Evolutionary conservation across 2,888 invertebrate species (phyloP).

Genomic region (Scaptomyza parva): DNA sequence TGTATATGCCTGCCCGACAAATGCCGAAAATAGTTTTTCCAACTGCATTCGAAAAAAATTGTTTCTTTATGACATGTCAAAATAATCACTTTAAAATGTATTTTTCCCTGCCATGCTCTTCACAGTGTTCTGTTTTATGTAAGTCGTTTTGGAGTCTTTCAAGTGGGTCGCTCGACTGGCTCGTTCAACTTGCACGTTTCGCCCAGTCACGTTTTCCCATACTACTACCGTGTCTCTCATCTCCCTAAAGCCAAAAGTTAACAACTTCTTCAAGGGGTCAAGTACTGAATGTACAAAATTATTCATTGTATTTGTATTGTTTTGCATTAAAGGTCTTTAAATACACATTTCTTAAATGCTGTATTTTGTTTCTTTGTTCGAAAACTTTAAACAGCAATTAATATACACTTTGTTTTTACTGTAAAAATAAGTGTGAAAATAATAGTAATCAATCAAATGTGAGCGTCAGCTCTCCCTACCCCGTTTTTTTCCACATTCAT

Average conservation of each 20-base stretch:
- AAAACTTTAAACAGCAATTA: not conserved
- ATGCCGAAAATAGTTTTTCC: conserved; percentile 43
- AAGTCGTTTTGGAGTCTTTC: conserved; percentile 26
- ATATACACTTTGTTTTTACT: conserved; percentile 7
- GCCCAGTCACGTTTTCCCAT: conserved; percentile 17
- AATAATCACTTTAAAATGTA: conserved; percentile 48
- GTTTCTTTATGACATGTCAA: conserved; percentile 44
- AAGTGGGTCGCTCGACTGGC: conserved; percentile 30
- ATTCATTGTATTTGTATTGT: not conserved
- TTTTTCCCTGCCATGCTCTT: conserved; percentile 23
- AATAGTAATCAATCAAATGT: conserved; percentile 58
- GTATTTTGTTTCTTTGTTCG: not conserved
- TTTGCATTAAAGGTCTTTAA: not conserved
- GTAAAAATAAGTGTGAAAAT: conserved; percentile 11
- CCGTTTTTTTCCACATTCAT: not conserved
- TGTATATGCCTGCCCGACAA: conserved; percentile 25
- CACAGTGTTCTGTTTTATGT: conserved; percentile 24
- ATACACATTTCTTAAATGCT: conserved; percentile 1
- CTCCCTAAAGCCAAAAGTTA: not conserved
- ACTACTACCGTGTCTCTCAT: not conserved
- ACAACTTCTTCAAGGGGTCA: not conserved
- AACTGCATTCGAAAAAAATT: conserved; percentile 16
- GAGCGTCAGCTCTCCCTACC: conserved; percentile 9
- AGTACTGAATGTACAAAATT: not conserved
- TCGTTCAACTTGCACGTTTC: conserved; percentile 6